phyloP scores from a whole-genome alignment of 1,140 invertebrate species.

The Acromyrmex charruanus region DNA sequence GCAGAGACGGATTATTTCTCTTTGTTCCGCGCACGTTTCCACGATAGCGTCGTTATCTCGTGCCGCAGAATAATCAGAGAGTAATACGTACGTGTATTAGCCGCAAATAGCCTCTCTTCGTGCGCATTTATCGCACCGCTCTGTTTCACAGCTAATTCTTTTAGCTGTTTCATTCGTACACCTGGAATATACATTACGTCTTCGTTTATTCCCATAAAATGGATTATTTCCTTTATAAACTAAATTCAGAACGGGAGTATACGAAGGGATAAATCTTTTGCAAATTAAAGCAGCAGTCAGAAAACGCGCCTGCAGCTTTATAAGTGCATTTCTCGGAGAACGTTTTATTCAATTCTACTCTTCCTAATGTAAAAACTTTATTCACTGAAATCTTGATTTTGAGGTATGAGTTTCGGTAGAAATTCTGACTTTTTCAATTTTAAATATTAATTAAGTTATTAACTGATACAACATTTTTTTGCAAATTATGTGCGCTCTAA shows the following conservation, averaged over 20 bases:
- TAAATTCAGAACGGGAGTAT: constrained; percentile 34
- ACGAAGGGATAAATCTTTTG: constrained; percentile 51
- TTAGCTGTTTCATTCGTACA: constrained; percentile 52
- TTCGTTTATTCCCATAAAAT: constrained; percentile 60
- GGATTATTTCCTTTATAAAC: constrained; percentile 60
- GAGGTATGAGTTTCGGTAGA: not conserved
- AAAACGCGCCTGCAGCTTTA: constrained; percentile 21
- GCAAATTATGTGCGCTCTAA: not conserved
- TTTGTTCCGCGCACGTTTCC: constrained; percentile 60
- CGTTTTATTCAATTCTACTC: constrained; percentile 30
- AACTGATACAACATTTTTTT: not conserved
- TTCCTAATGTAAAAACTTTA: constrained; percentile 31
- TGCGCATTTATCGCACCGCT: constrained; percentile 40
- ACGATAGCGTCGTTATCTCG: constrained; percentile 62
- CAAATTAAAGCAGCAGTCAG: constrained; percentile 58
- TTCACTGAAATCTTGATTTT: not conserved
- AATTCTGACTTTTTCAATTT: not conserved
- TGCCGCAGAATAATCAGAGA: constrained; percentile 61
- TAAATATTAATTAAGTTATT: constrained; percentile 3
- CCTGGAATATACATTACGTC: constrained; percentile 44
- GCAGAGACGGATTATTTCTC: constrained; percentile 72
- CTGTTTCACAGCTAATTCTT: constrained; percentile 49
- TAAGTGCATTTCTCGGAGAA: constrained; percentile 16
- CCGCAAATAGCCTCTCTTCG: constrained; percentile 55
- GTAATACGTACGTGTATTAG: constrained; percentile 63